Percentiles rank a stretch among this genome's conserved stretches.
phyloP scores from a whole-genome alignment of 2,888 invertebrate species.

The Atrina japonica region DNA sequence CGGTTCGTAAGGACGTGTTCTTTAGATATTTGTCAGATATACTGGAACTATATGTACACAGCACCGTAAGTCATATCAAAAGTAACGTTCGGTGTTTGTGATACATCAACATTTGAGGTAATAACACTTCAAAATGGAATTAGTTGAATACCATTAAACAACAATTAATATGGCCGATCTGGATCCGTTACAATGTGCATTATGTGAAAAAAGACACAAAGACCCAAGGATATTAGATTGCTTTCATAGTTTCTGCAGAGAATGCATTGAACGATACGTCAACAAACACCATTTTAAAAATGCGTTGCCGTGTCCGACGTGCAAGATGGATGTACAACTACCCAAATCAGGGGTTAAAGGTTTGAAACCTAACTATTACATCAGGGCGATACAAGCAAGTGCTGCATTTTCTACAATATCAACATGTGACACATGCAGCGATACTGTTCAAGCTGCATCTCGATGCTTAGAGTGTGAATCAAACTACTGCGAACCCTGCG shows the following conservation, averaged over 20 bases:
- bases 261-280: slow-evolving; percentile 54
- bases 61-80: too few relatives aligned
- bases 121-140: too few relatives aligned
- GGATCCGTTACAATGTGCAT: slow-evolving; percentile 45
- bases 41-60: too few relatives aligned
- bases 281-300: slow-evolving; percentile 55
- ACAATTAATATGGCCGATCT: not conserved
- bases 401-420: slow-evolving; percentile 52
- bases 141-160: too few relatives aligned
- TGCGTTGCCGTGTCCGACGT: slow-evolving; percentile 55
- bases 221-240: slow-evolving; percentile 59
- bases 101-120: too few relatives aligned
- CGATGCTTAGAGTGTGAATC: slow-evolving; percentile 59
- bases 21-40: too few relatives aligned
- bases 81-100: too few relatives aligned
- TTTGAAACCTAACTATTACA: slow-evolving; percentile 53
- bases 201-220: slow-evolving; percentile 52
- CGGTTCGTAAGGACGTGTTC: too few relatives aligned
- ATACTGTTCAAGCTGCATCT: slow-evolving; percentile 40
- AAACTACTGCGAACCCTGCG: slow-evolving; percentile 55
- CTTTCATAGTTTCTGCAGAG: slow-evolving; percentile 57
- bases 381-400: slow-evolving; percentile 53
- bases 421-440: slow-evolving; percentile 53
- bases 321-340: slow-evolving; percentile 51
- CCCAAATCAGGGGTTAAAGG: slow-evolving; percentile 56